These are phyloP conservation scores for Malurus melanocephalus DNA, from an alignment of 2,113 vertebrate species.

Conservation along the genomic window DNA sequence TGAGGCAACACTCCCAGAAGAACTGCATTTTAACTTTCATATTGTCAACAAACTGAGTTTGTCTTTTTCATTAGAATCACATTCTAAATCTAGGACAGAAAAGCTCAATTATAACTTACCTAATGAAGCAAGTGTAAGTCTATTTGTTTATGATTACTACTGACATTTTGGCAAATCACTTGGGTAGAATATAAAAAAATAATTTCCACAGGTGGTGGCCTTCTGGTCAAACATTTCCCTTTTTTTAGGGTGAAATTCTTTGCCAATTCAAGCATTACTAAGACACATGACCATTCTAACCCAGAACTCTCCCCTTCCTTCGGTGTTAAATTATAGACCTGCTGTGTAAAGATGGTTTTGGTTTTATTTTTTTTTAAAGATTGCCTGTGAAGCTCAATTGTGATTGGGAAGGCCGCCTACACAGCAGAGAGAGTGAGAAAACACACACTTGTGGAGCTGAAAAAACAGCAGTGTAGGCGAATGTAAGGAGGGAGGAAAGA, in stretches of 20 bases:
- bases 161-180: background rate
- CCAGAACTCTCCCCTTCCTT: conserved; percentile 39
- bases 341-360: conserved; percentile 42
- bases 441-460: conserved; percentile 53
- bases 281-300: conserved; percentile 36
- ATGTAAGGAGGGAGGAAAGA: background rate
- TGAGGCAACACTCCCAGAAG: background rate
- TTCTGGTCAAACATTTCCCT: background rate
- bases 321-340: conserved; percentile 61
- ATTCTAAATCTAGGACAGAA: background rate
- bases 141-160: background rate
- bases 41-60: background rate
- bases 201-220: background rate
- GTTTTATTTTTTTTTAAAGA: conserved; percentile 19
- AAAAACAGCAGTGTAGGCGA: conserved; percentile 54
- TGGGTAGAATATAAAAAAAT: background rate
- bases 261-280: background rate
- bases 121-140: background rate
- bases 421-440: conserved; percentile 55
- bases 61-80: background rate
- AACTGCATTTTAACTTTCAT: background rate
- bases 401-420: conserved; percentile 66
- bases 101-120: background rate
- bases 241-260: background rate
- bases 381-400: conserved; percentile 66